phyloP scores from a whole-genome alignment of 2,113 vertebrate species.

The Poicephalus gulielmi region DNA sequence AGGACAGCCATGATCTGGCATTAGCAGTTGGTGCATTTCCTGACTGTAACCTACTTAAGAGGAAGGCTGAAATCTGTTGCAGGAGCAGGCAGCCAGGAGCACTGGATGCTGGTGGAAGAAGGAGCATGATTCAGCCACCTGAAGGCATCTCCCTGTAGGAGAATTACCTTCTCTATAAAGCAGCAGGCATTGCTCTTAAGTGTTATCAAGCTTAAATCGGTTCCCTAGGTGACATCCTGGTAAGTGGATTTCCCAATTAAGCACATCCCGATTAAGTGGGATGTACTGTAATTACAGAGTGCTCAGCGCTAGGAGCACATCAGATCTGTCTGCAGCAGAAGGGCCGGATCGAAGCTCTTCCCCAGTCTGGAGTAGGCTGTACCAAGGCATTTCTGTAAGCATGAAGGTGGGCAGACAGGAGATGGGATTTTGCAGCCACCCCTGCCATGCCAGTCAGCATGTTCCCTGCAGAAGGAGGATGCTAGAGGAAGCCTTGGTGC shows the following conservation, averaged over 20 bases:
- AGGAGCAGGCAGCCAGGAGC: slow-evolving; percentile 27
- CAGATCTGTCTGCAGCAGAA: slow-evolving; percentile 16
- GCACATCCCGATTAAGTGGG: slow-evolving; percentile 59
- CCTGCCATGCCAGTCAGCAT: neutral
- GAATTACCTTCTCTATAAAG: slow-evolving; percentile 60
- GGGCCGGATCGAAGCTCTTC: neutral
- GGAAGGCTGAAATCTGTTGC: slow-evolving; percentile 42
- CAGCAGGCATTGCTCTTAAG: slow-evolving; percentile 52
- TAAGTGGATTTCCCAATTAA: slow-evolving; percentile 71
- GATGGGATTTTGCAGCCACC: slow-evolving; percentile 10
- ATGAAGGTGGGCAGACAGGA: neutral
- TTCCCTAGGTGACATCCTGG: slow-evolving; percentile 66
- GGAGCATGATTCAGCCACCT: slow-evolving; percentile 50
- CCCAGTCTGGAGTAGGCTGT: neutral
- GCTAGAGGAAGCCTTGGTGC: neutral
- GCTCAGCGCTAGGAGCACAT: neutral
- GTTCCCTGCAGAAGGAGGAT: neutral
- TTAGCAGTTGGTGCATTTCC: slow-evolving; percentile 7
- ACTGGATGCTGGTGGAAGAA: neutral
- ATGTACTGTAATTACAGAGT: slow-evolving; percentile 60
- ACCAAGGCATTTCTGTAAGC: neutral
- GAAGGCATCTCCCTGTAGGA: slow-evolving; percentile 58
- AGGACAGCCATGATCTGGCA: neutral
- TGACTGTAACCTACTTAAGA: slow-evolving; percentile 45
- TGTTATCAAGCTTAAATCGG: slow-evolving; percentile 53